A percentile compares a stretch with the other conserved stretches of the same genome.
phyloP scores from a whole-genome alignment of 2,797 vertebrate species.

The Loris lydekkerianus region DNA sequence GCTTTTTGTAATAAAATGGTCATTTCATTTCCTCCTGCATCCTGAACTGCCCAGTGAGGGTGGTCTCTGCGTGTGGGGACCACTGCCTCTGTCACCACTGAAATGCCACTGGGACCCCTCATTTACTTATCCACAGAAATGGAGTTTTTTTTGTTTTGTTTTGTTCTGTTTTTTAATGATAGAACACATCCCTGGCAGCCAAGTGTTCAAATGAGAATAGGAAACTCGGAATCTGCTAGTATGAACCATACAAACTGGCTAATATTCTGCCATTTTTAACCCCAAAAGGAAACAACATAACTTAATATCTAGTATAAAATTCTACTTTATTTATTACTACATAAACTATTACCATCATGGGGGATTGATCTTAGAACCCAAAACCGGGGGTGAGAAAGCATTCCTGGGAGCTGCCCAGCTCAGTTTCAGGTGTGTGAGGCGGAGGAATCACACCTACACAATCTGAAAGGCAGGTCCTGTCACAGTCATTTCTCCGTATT shows the following conservation, averaged over 20 bases:
- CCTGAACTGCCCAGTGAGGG: slow-evolving; percentile 23
- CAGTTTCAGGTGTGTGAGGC: neutral
- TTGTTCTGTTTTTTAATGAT: neutral
- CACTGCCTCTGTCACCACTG: slow-evolving; percentile 61
- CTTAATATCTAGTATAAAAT: neutral
- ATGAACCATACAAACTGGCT: neutral
- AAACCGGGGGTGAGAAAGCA: neutral
- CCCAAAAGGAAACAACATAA: neutral
- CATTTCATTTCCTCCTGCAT: slow-evolving; percentile 63
- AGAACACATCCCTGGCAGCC: neutral
- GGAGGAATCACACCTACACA: accelerated
- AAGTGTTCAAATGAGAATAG: slow-evolving; percentile 43
- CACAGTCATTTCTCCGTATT: neutral
- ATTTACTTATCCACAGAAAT: slow-evolving; percentile 67
- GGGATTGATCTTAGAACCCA: neutral
- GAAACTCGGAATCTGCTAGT: neutral
- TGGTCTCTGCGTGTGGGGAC: neutral
- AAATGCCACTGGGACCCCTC: slow-evolving; percentile 33
- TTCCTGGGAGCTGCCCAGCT: neutral
- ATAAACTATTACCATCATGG: neutral
- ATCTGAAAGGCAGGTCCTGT: neutral
- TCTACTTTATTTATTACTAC: neutral
- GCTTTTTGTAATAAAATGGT: slow-evolving; percentile 72
- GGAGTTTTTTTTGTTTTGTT: neutral
- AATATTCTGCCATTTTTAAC: neutral